A percentile compares a stretch with the other conserved stretches of the same genome.
These are phyloP conservation scores for Eptesicus fuscus DNA, from an alignment of 2,113 vertebrate species.

Conservation along the genomic window DNA sequence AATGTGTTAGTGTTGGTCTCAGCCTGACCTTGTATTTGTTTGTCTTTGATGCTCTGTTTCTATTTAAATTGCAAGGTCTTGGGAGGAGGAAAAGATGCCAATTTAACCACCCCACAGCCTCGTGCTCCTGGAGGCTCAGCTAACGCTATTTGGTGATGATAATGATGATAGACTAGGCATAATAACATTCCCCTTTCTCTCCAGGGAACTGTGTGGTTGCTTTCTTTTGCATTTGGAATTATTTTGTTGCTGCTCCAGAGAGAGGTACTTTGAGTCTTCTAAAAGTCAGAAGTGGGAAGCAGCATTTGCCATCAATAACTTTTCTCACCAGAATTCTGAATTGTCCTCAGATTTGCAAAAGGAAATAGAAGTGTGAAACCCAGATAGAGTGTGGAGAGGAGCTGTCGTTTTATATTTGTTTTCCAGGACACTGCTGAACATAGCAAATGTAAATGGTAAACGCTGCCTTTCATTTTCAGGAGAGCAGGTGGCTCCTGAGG, in stretches of 20 bases:
- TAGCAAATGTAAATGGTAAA: constrained; percentile 52
- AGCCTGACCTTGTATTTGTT: constrained; percentile 66
- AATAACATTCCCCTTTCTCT: constrained; percentile 29
- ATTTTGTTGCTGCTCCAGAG: neutral
- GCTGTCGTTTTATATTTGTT: constrained; percentile 56
- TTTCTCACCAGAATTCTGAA: constrained; percentile 46
- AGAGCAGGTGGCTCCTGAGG: constrained; percentile 37
- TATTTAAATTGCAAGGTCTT: constrained; percentile 62
- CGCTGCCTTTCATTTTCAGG: constrained; percentile 18
- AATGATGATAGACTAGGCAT: constrained; percentile 38
- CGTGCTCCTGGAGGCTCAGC: constrained; percentile 17
- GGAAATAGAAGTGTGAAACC: constrained; percentile 54
- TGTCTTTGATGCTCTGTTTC: constrained; percentile 60
- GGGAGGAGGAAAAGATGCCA: constrained; percentile 37
- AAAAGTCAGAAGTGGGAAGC: constrained; percentile 32
- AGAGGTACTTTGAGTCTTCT: neutral
- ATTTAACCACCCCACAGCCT: constrained; percentile 24
- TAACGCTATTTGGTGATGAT: constrained; percentile 44
- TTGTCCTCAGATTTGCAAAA: constrained; percentile 29
- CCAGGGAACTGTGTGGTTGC: neutral
- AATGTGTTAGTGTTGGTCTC: constrained; percentile 55
- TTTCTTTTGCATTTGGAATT: constrained; percentile 20
- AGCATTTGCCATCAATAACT: constrained; percentile 15
- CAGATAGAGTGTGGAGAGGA: constrained; percentile 20
- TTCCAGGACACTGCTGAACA: constrained; percentile 53